Evolutionary conservation across 2,888 invertebrate species (phyloP).

Genomic region (Beris chalybata): DNA sequence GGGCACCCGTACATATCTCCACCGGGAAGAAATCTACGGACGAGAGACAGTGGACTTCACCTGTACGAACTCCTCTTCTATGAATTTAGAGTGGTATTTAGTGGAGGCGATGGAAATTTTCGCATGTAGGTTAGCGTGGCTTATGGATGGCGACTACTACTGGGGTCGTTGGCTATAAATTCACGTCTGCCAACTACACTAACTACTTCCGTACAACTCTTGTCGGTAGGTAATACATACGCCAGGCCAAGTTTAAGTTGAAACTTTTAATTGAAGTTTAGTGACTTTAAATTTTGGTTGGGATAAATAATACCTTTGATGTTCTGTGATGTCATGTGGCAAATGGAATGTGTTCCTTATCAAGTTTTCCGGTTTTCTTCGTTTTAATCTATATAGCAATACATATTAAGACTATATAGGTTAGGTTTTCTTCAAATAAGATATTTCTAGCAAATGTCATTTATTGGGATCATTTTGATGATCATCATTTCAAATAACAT

Average conservation of each 20-base stretch:
- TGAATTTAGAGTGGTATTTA: constrained; percentile 24
- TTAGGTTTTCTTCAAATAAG: too few relatives aligned
- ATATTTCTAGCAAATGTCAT: too few relatives aligned
- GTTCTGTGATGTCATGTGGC: constrained; percentile 27
- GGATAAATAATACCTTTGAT: constrained; percentile 27
- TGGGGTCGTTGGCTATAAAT: too few relatives aligned
- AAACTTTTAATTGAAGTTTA: constrained; percentile 32
- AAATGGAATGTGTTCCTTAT: constrained; percentile 24
- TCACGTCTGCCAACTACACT: too few relatives aligned
- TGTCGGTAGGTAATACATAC: background rate
- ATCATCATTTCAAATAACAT: too few relatives aligned
- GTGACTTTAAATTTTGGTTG: constrained; percentile 29
- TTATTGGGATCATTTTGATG: too few relatives aligned
- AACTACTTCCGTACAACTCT: constrained; percentile 1
- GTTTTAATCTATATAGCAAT: too few relatives aligned
- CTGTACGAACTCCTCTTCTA: constrained; percentile 2
- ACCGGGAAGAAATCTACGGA: background rate
- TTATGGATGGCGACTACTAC: background rate
- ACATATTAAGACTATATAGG: too few relatives aligned
- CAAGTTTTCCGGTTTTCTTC: background rate
- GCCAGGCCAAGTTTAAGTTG: constrained; percentile 17
- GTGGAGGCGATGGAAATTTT: constrained; percentile 1
- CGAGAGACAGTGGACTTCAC: constrained; percentile 19
- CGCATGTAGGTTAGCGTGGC: constrained; percentile 21
- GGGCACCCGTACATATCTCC: too few relatives aligned